phyloP scores from a whole-genome alignment of 1,140 invertebrate genomes.

The Ostrea denselamellosa region DNA sequence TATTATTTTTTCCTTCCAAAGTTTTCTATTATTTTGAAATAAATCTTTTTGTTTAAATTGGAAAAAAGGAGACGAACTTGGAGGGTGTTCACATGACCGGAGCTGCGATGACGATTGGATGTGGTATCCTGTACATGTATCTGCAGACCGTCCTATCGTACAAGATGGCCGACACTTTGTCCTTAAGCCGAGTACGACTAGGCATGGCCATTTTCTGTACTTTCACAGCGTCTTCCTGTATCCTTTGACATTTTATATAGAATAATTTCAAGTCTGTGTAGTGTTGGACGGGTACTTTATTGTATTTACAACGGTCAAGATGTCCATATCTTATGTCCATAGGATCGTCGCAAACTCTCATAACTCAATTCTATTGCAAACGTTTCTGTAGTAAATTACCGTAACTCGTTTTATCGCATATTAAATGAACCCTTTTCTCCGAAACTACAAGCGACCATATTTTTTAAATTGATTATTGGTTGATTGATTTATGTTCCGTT shows the following conservation, averaged over 20 bases:
- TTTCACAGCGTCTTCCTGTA: neutral
- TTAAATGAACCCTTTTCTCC: no score
- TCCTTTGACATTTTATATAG: constrained; percentile 5
- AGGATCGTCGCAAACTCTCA: neutral
- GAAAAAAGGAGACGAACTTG: constrained; percentile 76
- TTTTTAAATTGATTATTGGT: no score
- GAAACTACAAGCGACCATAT: no score
- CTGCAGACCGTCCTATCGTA: constrained; percentile 75
- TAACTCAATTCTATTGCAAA: neutral
- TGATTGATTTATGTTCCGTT: no score
- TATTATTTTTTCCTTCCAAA: no score
- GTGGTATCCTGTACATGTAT: constrained; percentile 75
- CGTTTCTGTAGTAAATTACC: neutral
- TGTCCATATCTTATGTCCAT: neutral
- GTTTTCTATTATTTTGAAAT: no score
- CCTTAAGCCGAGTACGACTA: constrained; percentile 70
- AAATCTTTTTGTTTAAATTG: no score
- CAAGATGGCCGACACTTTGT: constrained; percentile 72
- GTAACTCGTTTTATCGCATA: no score
- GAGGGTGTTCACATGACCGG: constrained; percentile 77
- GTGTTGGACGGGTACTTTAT: neutral
- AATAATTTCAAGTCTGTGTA: neutral
- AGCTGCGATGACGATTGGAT: constrained; percentile 74
- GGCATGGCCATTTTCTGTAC: constrained; percentile 57
- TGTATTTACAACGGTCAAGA: neutral